These are phyloP conservation scores for Notothenia coriiceps DNA, from an alignment of 2,113 vertebrate species.

Conservation along the genomic window DNA sequence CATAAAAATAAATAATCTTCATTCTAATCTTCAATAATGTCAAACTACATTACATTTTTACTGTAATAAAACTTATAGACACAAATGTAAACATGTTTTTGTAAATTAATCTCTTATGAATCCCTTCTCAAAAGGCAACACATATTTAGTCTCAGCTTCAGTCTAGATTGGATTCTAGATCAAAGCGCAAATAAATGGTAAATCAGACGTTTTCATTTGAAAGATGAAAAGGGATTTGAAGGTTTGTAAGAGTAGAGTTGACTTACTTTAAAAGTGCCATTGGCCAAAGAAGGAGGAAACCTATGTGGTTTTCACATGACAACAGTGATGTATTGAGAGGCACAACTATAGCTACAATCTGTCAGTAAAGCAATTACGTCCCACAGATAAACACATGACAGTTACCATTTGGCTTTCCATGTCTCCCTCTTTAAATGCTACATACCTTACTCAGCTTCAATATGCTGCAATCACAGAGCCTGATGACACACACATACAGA, in stretches of 20 bases:
- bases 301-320: slow-evolving; percentile 17
- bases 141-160: not conserved
- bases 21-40: not conserved
- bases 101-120: slow-evolving; percentile 5
- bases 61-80: not conserved
- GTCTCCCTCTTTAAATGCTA: slow-evolving; percentile 36
- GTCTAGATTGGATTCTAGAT: not conserved
- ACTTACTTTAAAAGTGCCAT: slow-evolving; percentile 12
- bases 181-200: not conserved
- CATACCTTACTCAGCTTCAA: slow-evolving; percentile 37
- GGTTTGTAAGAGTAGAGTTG: slow-evolving; percentile 6
- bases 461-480: slow-evolving; percentile 13
- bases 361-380: slow-evolving; percentile 48
- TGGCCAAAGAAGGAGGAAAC: not conserved
- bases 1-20: not conserved
- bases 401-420: slow-evolving; percentile 40
- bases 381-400: slow-evolving; percentile 38
- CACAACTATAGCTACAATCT: slow-evolving; percentile 42
- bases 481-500: not conserved
- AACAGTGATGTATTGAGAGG: slow-evolving; percentile 26
- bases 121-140: not conserved
- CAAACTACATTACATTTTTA: not conserved
- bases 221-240: not conserved
- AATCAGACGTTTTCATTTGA: not conserved
- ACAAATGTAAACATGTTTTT: not conserved